Base-by-base conservation (phyloP, 2,113 vertebrate species). In the Thomomys bottae region DNA sequence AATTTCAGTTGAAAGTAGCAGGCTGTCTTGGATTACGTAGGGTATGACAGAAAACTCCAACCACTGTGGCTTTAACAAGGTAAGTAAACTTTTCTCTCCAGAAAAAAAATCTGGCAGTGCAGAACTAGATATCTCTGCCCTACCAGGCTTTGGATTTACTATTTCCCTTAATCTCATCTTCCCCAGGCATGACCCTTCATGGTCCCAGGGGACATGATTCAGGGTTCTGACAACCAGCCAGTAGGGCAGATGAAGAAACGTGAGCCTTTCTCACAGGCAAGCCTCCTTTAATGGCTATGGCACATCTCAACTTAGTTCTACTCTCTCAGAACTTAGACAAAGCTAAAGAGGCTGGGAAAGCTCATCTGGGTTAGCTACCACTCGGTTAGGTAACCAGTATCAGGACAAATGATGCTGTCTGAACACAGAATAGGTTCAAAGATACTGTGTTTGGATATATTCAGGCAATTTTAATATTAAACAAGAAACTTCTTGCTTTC, bases 1-100 rank as follows among this genome's bases (percentile, higher is more conserved):
- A 78, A 89, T 88, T 94, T 92, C 78, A 95, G 94, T 72, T 66
- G 92, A 93, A 96, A 92, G 88, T 96, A 88, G 26, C 34, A 12
- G 21, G 64, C 61, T 71, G 1, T n/a, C 2, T 49, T 40, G 26
- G 30, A 12, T 84, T 71, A 67, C n/a, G 3, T 11, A 49, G n/a
- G 9, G 3, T 72, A 9, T 68, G 57, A 82, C n/a, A 78, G 57
- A 63, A 82, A 84, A 40, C 40, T 36, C 38, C 45, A n/a, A 54
- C 23, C 34, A 8, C n/a, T 57, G 17, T 73, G 57, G 81, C 63
- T 54, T 86, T 59, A 40, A 30, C 5, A 32, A 81, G 32, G 38
- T 32, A 26, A 70, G 40, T 59, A 66, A 30, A 78, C 32, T 73
- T 78, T 21, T 73, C 3, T 63, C 38, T 77, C 23, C 40, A 70